Evolutionary conservation across 2,888 invertebrate genomes (phyloP).

Genomic region (Linyphia triangularis): DNA sequence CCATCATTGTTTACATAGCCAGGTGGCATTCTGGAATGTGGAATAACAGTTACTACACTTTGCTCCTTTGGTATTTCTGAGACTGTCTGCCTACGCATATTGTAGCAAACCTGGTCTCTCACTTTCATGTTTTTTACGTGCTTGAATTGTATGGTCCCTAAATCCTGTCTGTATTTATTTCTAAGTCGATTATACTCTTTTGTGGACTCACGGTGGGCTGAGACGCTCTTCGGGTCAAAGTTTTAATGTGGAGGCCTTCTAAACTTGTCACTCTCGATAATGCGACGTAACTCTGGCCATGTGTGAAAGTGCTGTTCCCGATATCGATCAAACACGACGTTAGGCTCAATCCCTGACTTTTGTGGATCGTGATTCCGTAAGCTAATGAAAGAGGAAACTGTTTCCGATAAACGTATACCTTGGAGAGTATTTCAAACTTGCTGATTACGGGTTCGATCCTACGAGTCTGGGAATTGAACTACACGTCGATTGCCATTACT

Average conservation of each 20-base stretch:
- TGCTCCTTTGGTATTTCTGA: neutral
- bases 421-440: neutral
- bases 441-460: neutral
- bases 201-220: neutral
- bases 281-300: conserved; percentile 4
- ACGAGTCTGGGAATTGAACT: neutral
- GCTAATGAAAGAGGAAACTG: conserved; percentile 20
- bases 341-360: conserved; percentile 14
- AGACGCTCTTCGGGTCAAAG: conserved; percentile 1
- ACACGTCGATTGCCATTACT: neutral
- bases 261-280: conserved; percentile 23
- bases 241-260: neutral
- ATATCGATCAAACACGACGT: neutral
- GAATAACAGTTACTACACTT: neutral
- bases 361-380: conserved; percentile 40
- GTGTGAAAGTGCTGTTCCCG: neutral
- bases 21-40: neutral
- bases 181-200: neutral
- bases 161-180: neutral
- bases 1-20: neutral
- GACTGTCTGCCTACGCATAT: neutral
- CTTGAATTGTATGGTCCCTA: neutral
- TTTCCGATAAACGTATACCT: neutral
- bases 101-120: neutral
- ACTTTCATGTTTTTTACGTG: neutral